Evolutionary conservation across 2,888 invertebrate genomes (phyloP), one percentile per base, ranked within the genome.

Genomic region (Melinaea marsaeus): DNA sequence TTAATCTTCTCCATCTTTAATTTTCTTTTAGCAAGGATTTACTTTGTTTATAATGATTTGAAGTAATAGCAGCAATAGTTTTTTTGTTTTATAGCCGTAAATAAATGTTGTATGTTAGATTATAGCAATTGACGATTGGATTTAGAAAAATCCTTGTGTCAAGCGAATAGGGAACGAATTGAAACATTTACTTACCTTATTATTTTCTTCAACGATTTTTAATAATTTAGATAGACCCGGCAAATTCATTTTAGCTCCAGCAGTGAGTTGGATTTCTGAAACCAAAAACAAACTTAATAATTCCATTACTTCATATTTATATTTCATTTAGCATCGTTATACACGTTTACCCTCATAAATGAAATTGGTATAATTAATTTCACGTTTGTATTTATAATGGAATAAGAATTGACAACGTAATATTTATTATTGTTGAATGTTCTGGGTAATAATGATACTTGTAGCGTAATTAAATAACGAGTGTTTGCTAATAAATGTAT

Each of bases 151-250:
- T 46, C 11, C n/a, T 46, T 46, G 13, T n/a, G n/a, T 46, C n/a
- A 6, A 46, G 22, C 22, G 22, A 46, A 46, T 13, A 46, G n/a
- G n/a, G n/a, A 13, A 46, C 46, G n/a, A 7, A 4, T 37, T 42
- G 11, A 46, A 58, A 54, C 6, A 13, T 2, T 37, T 32, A 48
- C 60, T 60, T 78, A 88, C 90, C 76, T 93, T 92, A 0, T 85
- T 88, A 62, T 91, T 80, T n/a, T 92, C 92, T 64, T 92, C 92
- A 55, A 91, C 83, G 55, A 95, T 91, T 57, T 92, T 90, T 13
- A 95, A 76, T 70, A 93, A 86, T 47, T 86, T 91, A 0, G 94
- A 94, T 0, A 94, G 91, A 2, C 92, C 88, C 9, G 92, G 91
- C 72, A 93, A 84, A 33, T 85, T 86, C 2, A 81, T 75, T 76